Evolutionary conservation across 2,888 invertebrate genomes (phyloP), one percentile per base, ranked within the genome.

Genomic region (Cyclophora punctaria): DNA sequence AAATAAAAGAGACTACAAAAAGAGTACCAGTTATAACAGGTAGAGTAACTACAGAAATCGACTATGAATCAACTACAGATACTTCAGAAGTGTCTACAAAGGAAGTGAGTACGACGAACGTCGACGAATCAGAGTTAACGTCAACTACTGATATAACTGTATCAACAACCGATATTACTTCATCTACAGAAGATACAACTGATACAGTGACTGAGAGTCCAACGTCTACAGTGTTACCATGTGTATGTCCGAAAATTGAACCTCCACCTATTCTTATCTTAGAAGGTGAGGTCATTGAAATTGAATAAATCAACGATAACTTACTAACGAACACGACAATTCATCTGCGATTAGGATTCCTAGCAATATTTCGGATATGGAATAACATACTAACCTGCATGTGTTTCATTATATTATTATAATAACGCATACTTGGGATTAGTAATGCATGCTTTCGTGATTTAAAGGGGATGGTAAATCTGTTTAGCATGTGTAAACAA

Each of bases 191-290:
- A 57, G 51, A 55, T 35, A 71, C 73, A 47, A 75, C 71, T 48
- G 71, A 73, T 66, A 57, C 68, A 49, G 73, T 73, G 55, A 59
- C 66, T 50, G 71, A 66, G 53, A 48, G 53, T 40, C 58, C 54
- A 43, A 60, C 71, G 41, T 72, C 76, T 42, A 79, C 75, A 35
- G 70, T 76, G 59, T 56, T 56, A 56, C 73, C 76, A 70, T 80
- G 73, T 59, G 66, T 80, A 62, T 88, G 88, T 69, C 88, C 87
- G 69, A 85, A 86, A 75, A 66, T 87, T 73, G 76, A 71, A 73
- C 82, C 82, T 76, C 90, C 91, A 85, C 91, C 94, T 79, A 94
- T 95, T 86, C 92, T 95, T 72, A 94, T 95, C 77, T 90, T 95
- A 76, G 95, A 95, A 95, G 95, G 95, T 95, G 93, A 91, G 90